phyloP scores from a whole-genome alignment of 2,113 vertebrate species.

The Chlorocebus sabaeus region DNA sequence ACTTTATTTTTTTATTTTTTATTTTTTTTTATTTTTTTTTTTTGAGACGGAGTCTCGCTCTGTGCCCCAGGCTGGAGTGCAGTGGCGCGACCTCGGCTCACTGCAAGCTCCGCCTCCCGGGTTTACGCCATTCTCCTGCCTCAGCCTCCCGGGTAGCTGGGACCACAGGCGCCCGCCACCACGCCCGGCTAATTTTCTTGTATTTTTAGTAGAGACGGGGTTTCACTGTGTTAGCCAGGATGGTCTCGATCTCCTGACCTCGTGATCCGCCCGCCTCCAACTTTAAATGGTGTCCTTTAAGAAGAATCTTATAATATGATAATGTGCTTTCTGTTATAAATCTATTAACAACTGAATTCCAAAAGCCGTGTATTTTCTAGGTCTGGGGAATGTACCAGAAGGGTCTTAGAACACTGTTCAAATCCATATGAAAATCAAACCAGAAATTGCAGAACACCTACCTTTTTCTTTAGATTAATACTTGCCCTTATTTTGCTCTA shows the following conservation, averaged over 20 bases:
- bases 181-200: too few relatives aligned
- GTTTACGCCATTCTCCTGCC: too few relatives aligned
- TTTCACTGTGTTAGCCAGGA: too few relatives aligned
- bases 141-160: too few relatives aligned
- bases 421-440: neutral
- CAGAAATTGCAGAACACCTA: neutral
- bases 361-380: neutral
- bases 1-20: neutral
- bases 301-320: neutral
- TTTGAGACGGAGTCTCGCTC: too few relatives aligned
- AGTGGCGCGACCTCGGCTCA: too few relatives aligned
- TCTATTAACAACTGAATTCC: neutral
- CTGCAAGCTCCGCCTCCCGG: too few relatives aligned
- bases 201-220: too few relatives aligned
- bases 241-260: too few relatives aligned
- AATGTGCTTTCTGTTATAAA: neutral
- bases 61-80: too few relatives aligned
- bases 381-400: neutral
- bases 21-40: too few relatives aligned
- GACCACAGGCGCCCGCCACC: too few relatives aligned
- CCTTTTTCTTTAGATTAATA: neutral
- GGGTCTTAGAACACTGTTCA: neutral
- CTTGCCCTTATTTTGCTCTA: neutral
- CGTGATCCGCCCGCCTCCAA: neutral
- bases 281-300: slow-evolving; percentile 19